phyloP scores from a whole-genome alignment of 2,797 vertebrate genomes.

The Octomys mimax region DNA sequence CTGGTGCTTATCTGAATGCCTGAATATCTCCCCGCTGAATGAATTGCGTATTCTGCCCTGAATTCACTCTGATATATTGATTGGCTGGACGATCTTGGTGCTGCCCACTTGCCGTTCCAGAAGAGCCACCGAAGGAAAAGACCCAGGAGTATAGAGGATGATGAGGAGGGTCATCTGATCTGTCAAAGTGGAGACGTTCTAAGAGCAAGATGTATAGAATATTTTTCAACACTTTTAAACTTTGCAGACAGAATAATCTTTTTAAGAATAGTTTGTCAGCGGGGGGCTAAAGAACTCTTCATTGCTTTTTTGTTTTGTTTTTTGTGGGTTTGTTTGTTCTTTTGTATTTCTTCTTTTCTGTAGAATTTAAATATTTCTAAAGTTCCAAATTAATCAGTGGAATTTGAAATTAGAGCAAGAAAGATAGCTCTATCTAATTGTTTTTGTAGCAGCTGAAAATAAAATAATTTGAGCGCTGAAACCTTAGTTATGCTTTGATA shows the following conservation, averaged over 20 bases:
- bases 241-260: slow-evolving; percentile 87
- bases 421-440: slow-evolving; percentile 83
- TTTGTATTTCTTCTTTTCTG: slow-evolving; percentile 86
- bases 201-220: slow-evolving; percentile 98
- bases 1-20: slow-evolving; percentile 95
- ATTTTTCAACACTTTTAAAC: slow-evolving; percentile 93
- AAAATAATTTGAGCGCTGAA: slow-evolving; percentile 85
- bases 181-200: slow-evolving; percentile 98
- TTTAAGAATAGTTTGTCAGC: slow-evolving; percentile 85
- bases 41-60: slow-evolving; percentile 95
- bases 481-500: slow-evolving; percentile 84
- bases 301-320: slow-evolving; percentile 86
- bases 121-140: slow-evolving; percentile 95
- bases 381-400: slow-evolving; percentile 83
- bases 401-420: slow-evolving; percentile 85
- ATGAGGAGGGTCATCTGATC: slow-evolving; percentile 98
- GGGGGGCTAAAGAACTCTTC: slow-evolving; percentile 86
- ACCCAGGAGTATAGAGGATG: slow-evolving; percentile 97
- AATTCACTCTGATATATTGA: slow-evolving; percentile 93
- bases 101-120: slow-evolving; percentile 93
- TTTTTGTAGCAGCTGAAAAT: slow-evolving; percentile 83
- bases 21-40: slow-evolving; percentile 96
- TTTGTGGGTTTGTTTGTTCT: slow-evolving; percentile 85
- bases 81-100: slow-evolving; percentile 92
- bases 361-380: slow-evolving; percentile 85